Evolutionary conservation across 2,797 vertebrate species (phyloP).

Genomic region (Zalophus californianus): DNA sequence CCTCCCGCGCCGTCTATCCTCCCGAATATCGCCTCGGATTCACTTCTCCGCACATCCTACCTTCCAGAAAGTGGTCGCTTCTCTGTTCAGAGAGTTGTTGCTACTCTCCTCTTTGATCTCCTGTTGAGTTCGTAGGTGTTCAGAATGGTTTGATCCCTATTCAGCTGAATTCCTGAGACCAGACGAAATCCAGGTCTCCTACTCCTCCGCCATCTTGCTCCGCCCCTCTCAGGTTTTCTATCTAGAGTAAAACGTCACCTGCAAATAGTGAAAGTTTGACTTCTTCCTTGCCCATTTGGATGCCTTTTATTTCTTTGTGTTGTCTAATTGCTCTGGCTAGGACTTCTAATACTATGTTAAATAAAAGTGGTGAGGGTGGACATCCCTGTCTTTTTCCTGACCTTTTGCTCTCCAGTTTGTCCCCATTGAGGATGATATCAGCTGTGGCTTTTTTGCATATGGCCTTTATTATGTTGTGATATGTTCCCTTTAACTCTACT

Average conservation of each 20-base stretch:
- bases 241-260: neutral
- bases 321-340: neutral
- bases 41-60: too few species aligned
- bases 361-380: neutral
- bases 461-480: neutral
- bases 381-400: neutral
- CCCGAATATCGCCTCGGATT: too few species aligned
- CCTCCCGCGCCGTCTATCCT: too few species aligned
- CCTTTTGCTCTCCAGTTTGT: neutral
- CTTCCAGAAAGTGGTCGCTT: too few species aligned
- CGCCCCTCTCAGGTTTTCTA: neutral
- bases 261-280: neutral
- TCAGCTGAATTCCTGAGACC: too few species aligned
- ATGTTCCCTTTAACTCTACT: neutral
- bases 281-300: neutral
- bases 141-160: too few species aligned
- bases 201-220: too few species aligned
- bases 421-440: neutral
- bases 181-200: too few species aligned
- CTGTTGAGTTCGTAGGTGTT: too few species aligned
- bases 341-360: neutral
- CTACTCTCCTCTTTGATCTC: too few species aligned
- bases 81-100: too few species aligned
- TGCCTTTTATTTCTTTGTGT: neutral
- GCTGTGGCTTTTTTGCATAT: neutral